Conservation (phyloP, 2,113 vertebrate species). For the Parus major region DNA sequence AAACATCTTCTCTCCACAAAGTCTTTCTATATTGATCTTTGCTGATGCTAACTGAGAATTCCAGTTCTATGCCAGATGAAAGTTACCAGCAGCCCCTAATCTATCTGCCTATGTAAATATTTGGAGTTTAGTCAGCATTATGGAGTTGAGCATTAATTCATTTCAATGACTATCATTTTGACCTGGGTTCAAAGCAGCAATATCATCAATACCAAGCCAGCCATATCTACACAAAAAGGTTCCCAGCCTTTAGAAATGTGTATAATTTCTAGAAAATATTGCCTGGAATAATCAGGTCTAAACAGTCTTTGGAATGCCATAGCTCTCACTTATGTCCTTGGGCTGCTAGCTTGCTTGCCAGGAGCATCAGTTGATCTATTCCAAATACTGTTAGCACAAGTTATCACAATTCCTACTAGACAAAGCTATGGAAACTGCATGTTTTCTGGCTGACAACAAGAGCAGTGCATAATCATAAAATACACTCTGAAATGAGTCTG, state of each 20-base stretch:
- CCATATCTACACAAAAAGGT: neutral
- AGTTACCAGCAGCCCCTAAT: neutral
- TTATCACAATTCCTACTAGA: neutral
- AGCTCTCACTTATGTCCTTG: neutral
- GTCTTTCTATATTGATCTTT: neutral
- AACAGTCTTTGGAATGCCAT: neutral
- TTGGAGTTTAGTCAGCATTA: neutral
- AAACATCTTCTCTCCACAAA: neutral
- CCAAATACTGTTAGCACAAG: neutral
- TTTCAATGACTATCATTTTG: neutral
- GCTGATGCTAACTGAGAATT: neutral
- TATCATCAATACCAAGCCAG: neutral
- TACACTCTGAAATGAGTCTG: neutral
- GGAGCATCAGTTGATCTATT: neutral
- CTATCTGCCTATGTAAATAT: neutral
- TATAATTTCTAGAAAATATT: neutral
- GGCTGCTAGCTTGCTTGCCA: neutral
- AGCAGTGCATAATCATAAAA: neutral
- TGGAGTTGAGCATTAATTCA: neutral
- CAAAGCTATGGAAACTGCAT: neutral
- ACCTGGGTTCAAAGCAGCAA: neutral
- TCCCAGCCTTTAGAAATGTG: neutral
- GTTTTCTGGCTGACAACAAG: neutral
- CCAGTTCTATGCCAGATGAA: neutral
- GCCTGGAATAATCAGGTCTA: neutral